Base-by-base conservation (phyloP, 2,113 vertebrate species). In the Monopterus albus region DNA sequence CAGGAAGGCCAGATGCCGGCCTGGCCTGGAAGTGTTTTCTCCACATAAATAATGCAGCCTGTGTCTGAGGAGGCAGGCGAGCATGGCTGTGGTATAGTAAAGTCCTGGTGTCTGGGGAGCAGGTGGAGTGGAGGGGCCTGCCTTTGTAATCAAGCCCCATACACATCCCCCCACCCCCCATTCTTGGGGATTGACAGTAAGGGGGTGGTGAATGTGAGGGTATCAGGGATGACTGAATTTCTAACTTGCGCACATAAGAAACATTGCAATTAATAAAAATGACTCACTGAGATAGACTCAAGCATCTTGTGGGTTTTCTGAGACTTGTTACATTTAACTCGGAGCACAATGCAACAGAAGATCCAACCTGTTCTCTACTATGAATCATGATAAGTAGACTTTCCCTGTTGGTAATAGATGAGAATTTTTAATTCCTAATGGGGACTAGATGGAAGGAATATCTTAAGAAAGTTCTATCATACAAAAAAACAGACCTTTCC, bases 11-110 rank as follows among this genome's bases (percentile, higher is more conserved):
- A 93, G 92, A 92, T 93, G 93, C 88, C 65, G 81, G 85, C 80
- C 88, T 87, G 87, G 81, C 82, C 87, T 90, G 88, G 72, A 89
- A 92, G 90, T 91, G 77, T 93, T 92, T 92, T 85, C 87, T 87
- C 80, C 58, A 47, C 65, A 91, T 93, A 71, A 92, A 93, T 94
- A 91, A 92, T 92, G 84, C 79, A 92, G 70, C 15, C 26, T 64
- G 58, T 82, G 86, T 88, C 86, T 88, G 70, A 85, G 59, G 88
- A 90, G 85, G 79, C 83, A 82, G 67, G 70, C 66, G 50, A 75
- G 79, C 74, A 71, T 81, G 78, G 78, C 59, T 59, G 46, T 61
- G 43, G 83, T 82, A 86, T 74, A 71, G 80, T 81, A 78, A 69
- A 80, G 84, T 64, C 72, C 28, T 0, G 17, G 55, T 43, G 72